Conservation (phyloP, 2,113 vertebrate genomes). For the Crypturellus undulatus region DNA sequence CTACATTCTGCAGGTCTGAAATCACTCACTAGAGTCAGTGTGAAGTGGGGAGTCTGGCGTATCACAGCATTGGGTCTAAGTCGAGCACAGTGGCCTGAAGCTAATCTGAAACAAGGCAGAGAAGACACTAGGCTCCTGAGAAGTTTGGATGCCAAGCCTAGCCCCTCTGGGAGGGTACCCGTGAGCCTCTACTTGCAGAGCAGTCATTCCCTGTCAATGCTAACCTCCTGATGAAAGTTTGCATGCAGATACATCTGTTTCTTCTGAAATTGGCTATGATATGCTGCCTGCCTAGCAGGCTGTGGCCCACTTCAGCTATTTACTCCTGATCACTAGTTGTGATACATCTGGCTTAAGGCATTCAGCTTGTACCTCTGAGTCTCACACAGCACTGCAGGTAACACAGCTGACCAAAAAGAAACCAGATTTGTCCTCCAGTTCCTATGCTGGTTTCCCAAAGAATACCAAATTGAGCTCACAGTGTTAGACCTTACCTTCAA, state of each 20-base stretch:
- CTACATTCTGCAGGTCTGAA: background rate
- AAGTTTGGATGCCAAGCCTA: background rate
- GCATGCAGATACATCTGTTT: background rate
- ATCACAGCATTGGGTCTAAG: background rate
- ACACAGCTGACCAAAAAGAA: background rate
- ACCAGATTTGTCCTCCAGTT: background rate
- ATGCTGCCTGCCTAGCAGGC: background rate
- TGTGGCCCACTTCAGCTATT: background rate
- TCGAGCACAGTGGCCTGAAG: too few relatives aligned
- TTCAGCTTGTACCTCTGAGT: background rate
- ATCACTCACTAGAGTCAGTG: rapidly evolving
- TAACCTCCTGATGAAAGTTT: background rate
- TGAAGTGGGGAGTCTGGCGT: background rate
- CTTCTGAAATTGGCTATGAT: background rate
- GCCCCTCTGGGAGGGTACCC: background rate
- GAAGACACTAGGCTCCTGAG: background rate
- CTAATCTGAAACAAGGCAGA: too few relatives aligned
- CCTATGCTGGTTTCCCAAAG: background rate
- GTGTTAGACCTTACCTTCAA: background rate
- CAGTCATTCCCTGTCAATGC: background rate
- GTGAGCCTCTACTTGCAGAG: background rate
- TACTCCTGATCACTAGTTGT: background rate
- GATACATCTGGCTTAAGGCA: background rate
- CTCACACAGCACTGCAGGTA: background rate
- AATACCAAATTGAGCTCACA: background rate